phyloP scores from a whole-genome alignment of 1,140 invertebrate genomes.

The Saccostrea cuccullata region DNA sequence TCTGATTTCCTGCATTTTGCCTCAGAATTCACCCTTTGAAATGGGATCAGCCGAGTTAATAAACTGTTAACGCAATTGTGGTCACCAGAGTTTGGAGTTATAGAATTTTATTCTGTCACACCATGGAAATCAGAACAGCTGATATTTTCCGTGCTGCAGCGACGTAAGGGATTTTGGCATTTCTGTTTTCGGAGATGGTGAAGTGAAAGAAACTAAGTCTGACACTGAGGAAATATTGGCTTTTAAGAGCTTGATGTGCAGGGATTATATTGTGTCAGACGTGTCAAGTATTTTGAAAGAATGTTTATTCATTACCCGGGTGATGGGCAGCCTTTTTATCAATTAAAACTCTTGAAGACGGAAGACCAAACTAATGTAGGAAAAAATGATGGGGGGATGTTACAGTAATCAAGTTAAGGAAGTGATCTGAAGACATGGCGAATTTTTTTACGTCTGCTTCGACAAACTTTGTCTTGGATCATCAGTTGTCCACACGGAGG shows the following conservation, averaged over 20 bases:
- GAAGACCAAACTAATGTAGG: not conserved
- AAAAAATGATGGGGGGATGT: not conserved
- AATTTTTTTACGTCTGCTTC: slow-evolving; percentile 34
- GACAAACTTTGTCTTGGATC: slow-evolving; percentile 36
- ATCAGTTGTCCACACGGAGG: slow-evolving; percentile 17
- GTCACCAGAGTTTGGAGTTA: slow-evolving; percentile 7
- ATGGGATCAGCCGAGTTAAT: not conserved
- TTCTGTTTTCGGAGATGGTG: not conserved
- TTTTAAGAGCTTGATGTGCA: not conserved
- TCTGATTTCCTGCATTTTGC: not conserved
- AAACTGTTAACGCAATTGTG: slow-evolving; percentile 21
- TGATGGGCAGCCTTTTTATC: not conserved
- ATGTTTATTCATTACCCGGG: slow-evolving; percentile 6
- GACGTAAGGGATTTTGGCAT: not conserved
- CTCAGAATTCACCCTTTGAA: not conserved
- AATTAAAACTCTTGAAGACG: not conserved
- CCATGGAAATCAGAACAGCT: slow-evolving; percentile 3
- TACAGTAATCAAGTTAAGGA: not conserved
- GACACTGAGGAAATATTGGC: not conserved
- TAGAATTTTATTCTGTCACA: slow-evolving; percentile 25
- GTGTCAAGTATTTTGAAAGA: slow-evolving; percentile 13
- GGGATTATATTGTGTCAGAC: not conserved
- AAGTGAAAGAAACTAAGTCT: not conserved
- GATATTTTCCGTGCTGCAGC: slow-evolving; percentile 10
- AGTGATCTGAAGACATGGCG: not conserved